Evolutionary conservation across 2,888 invertebrate species (phyloP).

Genomic region (Loripinus fragilis): DNA sequence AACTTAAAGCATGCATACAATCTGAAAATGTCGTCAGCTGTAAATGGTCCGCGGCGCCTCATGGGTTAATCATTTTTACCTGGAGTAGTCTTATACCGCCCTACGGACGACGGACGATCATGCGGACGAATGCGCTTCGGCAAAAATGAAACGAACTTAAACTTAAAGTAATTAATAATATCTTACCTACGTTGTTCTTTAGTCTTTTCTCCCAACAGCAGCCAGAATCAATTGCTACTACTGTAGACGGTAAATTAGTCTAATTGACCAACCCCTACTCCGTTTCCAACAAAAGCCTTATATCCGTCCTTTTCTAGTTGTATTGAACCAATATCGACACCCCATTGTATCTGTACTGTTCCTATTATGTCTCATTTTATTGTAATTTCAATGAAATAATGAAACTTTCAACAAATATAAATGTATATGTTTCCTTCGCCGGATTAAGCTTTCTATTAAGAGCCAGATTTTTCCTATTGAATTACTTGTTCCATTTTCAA

Average conservation of each 20-base stretch:
- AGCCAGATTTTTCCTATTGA: conserved; percentile 10
- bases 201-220: not conserved
- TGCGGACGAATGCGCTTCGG: too few relatives aligned
- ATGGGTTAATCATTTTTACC: too few relatives aligned
- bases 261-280: conserved; percentile 15
- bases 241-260: conserved; percentile 8
- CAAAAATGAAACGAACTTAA: too few relatives aligned
- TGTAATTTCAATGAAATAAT: conserved; percentile 17
- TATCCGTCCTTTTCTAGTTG: not conserved
- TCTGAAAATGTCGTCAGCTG: too few relatives aligned
- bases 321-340: conserved; percentile 12
- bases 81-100: too few relatives aligned
- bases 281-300: conserved; percentile 5
- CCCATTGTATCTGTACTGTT: conserved; percentile 11
- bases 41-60: too few relatives aligned
- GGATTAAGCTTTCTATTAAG: conserved; percentile 13
- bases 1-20: too few relatives aligned
- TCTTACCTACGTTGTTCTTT: too few relatives aligned
- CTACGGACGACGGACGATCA: too few relatives aligned
- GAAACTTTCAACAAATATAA: conserved; percentile 18
- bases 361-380: conserved; percentile 11
- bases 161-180: too few relatives aligned
- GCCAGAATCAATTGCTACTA: not conserved
- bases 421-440: conserved; percentile 11
- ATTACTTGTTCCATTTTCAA: conserved; percentile 12